Percentiles rank a stretch among this genome's conserved stretches.
Evolutionary conservation across 2,888 invertebrate genomes (phyloP).

Genomic region (Syrista parreyssii): DNA sequence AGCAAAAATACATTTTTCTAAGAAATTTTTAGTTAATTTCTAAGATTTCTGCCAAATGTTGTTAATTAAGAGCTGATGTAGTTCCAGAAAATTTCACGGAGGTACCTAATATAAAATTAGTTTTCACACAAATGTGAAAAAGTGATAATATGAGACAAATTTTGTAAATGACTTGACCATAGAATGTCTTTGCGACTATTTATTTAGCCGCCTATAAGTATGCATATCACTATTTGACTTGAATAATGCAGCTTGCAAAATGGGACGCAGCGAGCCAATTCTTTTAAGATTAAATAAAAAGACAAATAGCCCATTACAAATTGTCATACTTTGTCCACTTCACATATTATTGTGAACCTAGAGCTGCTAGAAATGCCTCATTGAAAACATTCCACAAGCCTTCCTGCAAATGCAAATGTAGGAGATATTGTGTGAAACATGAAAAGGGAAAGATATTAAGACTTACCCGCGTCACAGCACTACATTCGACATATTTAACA

Average conservation of each 20-base stretch:
- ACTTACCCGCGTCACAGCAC: constrained; percentile 92
- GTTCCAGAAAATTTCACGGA: too few species aligned
- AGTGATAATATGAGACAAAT: not conserved
- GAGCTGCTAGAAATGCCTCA: constrained; percentile 97
- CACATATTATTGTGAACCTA: constrained; percentile 97
- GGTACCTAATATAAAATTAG: not conserved
- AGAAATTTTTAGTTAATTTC: not conserved
- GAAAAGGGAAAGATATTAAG: not conserved
- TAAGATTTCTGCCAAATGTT: not conserved
- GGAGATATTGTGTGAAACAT: not conserved
- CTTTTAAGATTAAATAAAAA: constrained; percentile 42
- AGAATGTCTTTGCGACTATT: not conserved
- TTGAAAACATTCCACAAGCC: constrained; percentile 99
- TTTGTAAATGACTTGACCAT: not conserved
- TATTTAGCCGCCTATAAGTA: not conserved
- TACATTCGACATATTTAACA: constrained; percentile 99
- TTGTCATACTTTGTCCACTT: constrained; percentile 91
- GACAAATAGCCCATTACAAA: constrained; percentile 70
- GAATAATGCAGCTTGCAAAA: constrained; percentile 45
- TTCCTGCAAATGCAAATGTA: constrained; percentile 74
- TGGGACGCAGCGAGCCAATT: constrained; percentile 48
- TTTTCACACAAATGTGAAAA: not conserved
- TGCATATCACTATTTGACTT: not conserved
- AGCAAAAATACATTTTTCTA: not conserved
- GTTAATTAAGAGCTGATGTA: too few species aligned